Evolutionary conservation across 2,888 invertebrate genomes (phyloP), one percentile per base, ranked within the genome.

Genomic region (Hybos culiciformis): DNA sequence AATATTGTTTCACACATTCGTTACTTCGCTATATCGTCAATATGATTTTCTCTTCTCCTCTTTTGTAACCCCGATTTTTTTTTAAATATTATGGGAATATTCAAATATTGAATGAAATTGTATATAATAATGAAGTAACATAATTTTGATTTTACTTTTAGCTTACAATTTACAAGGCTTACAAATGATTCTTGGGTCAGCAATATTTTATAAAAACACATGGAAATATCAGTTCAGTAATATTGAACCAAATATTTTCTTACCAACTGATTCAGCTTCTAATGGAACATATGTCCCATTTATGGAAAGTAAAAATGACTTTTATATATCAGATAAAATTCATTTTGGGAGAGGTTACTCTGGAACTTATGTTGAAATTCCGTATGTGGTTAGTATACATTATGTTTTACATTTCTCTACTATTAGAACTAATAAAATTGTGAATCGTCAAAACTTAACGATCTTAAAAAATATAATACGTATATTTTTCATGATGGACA

Each of bases 241-340:
- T 3, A 40, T 48, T 3, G 15, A 32, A 37, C 50, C 62, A 1
- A 69, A n/a, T n/a, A n/a, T n/a, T n/a, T n/a, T n/a, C n/a, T n/a
- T 70, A 7, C 70, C 75, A 45, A 83, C 83, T 63, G 69, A 73
- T 54, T 68, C 70, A 20, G 70, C 72, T 6, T 68, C 63, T 24
- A 62, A 64, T 0, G 70, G 70, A 47, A 77, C 77, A 57, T 69
- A 68, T 39, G 63, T 32, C 5, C 32, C 32, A 5, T 52, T 39
- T 20, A 52, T 52, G 51, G 43, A 48, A n/a, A 31, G 43, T 0
- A 41, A 45, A 26, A 37, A 43, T 3, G 45, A 47, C 21, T 46
- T 51, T 2, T 9, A 7, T 9, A 11, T 32, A 17, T 32, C 15
- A n/a, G n/a, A n/a, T n/a, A n/a, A n/a, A n/a, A n/a, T n/a, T n/a